These are phyloP conservation scores for Heterodera filipjevi DNA, from an alignment of 2,888 invertebrate species.

Conservation along the genomic window DNA sequence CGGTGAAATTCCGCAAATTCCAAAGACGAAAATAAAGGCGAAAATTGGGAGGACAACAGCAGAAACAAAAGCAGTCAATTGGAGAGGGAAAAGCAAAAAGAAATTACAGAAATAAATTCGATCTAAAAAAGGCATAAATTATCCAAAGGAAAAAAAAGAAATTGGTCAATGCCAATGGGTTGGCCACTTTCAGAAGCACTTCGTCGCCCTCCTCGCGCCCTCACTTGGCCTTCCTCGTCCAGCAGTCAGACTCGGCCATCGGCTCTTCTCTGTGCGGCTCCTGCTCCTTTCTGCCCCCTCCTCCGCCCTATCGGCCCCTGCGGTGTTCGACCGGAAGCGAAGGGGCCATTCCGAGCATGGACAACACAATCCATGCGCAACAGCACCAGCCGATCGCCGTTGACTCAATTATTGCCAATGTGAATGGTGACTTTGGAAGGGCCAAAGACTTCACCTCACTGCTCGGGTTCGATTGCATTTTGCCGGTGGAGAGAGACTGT, in stretches of 20 bases:
- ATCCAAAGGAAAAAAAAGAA: neutral
- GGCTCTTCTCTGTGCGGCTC: constrained; percentile 57
- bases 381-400: neutral
- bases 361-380: neutral
- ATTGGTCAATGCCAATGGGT: neutral
- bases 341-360: constrained; percentile 7
- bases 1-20: constrained; percentile 6
- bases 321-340: constrained; percentile 40
- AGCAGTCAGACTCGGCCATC: constrained; percentile 63
- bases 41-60: neutral
- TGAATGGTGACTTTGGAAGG: neutral
- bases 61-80: neutral
- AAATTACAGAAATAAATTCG: neutral
- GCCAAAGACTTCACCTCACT: constrained; percentile 27
- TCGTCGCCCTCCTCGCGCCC: constrained; percentile 48
- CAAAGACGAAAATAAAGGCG: neutral
- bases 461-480: constrained; percentile 21
- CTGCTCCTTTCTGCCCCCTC: constrained; percentile 61
- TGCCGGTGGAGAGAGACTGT: neutral
- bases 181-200: constrained; percentile 32
- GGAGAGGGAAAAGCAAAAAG: neutral
- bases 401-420: neutral
- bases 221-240: constrained; percentile 56
- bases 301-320: constrained; percentile 56
- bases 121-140: neutral